Base-by-base conservation (phyloP, 1,140 invertebrate species). In the Atta texana region DNA sequence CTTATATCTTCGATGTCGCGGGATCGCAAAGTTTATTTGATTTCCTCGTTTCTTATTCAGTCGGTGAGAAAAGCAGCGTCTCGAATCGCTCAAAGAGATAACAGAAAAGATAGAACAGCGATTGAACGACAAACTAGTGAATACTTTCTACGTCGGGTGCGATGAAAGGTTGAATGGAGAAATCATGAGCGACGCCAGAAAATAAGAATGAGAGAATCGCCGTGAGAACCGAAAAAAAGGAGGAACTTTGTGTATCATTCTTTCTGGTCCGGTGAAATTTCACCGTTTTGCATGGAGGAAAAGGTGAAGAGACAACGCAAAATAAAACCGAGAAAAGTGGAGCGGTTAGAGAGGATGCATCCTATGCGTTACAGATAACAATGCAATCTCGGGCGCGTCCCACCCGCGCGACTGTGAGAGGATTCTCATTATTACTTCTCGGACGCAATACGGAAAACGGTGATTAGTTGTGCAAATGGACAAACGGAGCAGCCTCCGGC, bases 391-490 rank as follows among this genome's bases (percentile, higher is more conserved):
- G 34, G 24, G 24, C 80, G 24, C 39, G 18, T 74, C 39, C 39
- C 28, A 49, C 6, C 34, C 21, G 3, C 49, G 49, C 24, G 24
- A 39, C 34, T 75, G 80, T 84, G 80, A 75, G 80, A 84, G 55
- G 39, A 84, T 84, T 84, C 55, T 63, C 69, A 75, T 84, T 84
- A 84, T 84, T 84, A 63, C 55, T 84, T 61, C 64, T 68, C 39
- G 34, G 18, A 53, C 44, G 76, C 24, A 59, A 59, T 44, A 49
- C 55, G 80, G 69, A 84, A 84, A 84, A 75, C 69, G n/a, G 28
- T 84, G 69, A 84, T 84, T 84, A 74, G 55, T 82, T 82, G 68
- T 82, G 80, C 55, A 82, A 82, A 82, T 72, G 68, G 61, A 80
- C 49, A 51, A 80, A 34, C 49, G 39, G 53, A n/a, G 12, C 53